Conservation (phyloP, 2,113 vertebrate genomes). For the Hemicordylus capensis region DNA sequence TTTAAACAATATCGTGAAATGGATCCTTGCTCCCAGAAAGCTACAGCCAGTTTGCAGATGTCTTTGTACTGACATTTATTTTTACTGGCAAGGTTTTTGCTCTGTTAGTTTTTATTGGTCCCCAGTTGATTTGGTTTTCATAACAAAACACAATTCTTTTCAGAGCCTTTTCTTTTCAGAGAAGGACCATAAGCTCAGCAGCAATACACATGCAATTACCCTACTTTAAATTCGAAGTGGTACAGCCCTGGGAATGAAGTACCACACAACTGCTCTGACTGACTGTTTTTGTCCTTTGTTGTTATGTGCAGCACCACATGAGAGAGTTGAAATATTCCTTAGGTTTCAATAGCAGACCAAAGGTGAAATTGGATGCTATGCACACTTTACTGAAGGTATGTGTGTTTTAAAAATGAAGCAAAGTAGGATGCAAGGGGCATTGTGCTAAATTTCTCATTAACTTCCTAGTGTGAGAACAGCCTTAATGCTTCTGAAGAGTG, state of each 20-base stretch:
- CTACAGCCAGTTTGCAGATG: background rate
- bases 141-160: background rate
- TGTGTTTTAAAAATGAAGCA: background rate
- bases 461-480: background rate
- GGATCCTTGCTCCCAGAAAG: background rate
- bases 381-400: background rate
- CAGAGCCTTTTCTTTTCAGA: background rate
- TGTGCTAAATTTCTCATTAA: conserved; percentile 38
- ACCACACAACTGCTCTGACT: background rate
- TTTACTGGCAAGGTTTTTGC: background rate
- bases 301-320: background rate
- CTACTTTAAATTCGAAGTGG: background rate
- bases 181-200: too few relatives aligned
- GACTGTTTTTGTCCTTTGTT: background rate
- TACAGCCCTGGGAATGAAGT: background rate
- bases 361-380: background rate
- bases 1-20: background rate
- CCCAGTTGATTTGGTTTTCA: background rate
- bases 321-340: background rate
- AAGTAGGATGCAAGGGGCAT: conserved; percentile 8
- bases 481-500: background rate
- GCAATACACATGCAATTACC: background rate
- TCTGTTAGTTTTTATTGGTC: background rate
- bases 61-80: background rate
- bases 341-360: background rate